Evolutionary conservation across 2,113 vertebrate genomes (phyloP).

Genomic region (Leptodactylus fuscus): DNA sequence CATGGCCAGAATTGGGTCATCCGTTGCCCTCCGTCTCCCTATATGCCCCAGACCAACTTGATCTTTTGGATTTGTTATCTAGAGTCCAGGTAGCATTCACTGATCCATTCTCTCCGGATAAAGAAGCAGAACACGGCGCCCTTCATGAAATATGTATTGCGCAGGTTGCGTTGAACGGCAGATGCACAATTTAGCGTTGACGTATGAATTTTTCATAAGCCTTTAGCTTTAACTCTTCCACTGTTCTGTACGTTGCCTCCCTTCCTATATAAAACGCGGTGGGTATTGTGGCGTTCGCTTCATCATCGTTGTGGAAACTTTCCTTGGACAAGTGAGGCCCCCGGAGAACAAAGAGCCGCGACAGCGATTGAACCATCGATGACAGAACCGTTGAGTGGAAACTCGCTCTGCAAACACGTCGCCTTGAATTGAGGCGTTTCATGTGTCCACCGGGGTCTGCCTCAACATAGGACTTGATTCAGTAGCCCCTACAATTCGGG

Average conservation of each 20-base stretch:
- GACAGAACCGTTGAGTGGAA: conserved; percentile 37
- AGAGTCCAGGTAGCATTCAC: not conserved
- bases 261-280: not conserved
- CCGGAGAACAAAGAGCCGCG: not conserved
- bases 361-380: conserved; percentile 28
- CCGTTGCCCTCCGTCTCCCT: not conserved
- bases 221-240: conserved; percentile 22
- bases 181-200: conserved; percentile 32
- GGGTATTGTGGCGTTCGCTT: not conserved
- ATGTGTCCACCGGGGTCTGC: not conserved
- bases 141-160: conserved; percentile 29
- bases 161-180: conserved; percentile 7
- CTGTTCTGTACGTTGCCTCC: not conserved
- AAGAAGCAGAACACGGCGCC: conserved; percentile 7
- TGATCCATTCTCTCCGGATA: not conserved
- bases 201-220: conserved; percentile 23
- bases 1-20: not conserved
- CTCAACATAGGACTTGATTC: not conserved
- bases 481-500: conserved; percentile 20
- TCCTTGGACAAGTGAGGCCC: not conserved
- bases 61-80: not conserved
- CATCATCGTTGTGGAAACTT: not conserved
- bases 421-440: conserved; percentile 20
- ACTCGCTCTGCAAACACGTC: conserved; percentile 38
- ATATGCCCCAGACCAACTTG: not conserved